Evolutionary conservation across 2,888 invertebrate species (phyloP).

Genomic region (Phalangium opilio): DNA sequence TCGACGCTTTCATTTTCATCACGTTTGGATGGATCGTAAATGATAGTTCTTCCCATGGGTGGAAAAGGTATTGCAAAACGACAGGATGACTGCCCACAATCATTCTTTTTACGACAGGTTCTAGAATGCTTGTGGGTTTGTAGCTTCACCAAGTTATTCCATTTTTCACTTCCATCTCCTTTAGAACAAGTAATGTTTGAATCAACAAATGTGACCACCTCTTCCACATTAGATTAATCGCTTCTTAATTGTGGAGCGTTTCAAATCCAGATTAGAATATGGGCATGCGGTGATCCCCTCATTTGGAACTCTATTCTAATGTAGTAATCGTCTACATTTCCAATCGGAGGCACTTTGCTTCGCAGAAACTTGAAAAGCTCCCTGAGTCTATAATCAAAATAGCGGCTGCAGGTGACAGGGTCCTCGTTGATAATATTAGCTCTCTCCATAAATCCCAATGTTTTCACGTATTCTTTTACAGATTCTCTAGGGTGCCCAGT

Average conservation of each 20-base stretch:
- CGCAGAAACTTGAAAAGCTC: slow-evolving; percentile 8
- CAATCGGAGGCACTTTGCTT: neutral
- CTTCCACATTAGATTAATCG: slow-evolving; percentile 3
- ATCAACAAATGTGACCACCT: neutral
- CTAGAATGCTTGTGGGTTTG: slow-evolving; percentile 6
- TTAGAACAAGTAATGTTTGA: too few relatives aligned
- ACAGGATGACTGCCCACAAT: neutral
- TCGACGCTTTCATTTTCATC: slow-evolving; percentile 1
- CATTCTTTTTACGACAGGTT: slow-evolving; percentile 6
- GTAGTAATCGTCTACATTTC: neutral
- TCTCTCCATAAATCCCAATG: too few relatives aligned
- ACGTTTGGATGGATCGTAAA: neutral
- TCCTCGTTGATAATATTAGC: slow-evolving; percentile 14
- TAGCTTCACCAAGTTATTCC: neutral
- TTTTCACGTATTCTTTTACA: too few relatives aligned
- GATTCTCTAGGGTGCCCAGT: slow-evolving; percentile 5
- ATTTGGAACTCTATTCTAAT: neutral
- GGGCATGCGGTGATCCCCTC: neutral
- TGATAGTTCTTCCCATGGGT: neutral
- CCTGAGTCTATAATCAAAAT: slow-evolving; percentile 20
- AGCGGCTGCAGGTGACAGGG: slow-evolving; percentile 21
- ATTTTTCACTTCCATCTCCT: neutral
- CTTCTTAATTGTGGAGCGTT: neutral
- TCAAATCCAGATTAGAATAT: neutral
- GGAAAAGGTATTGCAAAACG: slow-evolving; percentile 7